Percentiles rank a stretch among this genome's conserved stretches.
phyloP scores from a whole-genome alignment of 2,113 vertebrate species.

The Vanacampus margaritifer region DNA sequence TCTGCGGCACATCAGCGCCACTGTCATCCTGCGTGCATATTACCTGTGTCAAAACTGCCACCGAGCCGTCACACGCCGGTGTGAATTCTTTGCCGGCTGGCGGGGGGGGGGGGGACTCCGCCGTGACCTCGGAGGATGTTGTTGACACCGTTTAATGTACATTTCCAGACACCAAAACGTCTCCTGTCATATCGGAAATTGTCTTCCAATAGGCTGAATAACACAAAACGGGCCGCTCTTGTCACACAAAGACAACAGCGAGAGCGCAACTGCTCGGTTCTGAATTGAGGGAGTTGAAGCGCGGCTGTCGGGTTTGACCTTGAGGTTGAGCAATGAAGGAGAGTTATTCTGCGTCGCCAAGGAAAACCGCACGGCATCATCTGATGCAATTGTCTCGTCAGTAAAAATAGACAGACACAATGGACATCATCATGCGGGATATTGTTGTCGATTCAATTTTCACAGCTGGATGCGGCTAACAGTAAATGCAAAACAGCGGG shows the following conservation, averaged over 20 bases:
- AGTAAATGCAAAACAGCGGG: slow-evolving; percentile 51
- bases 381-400: slow-evolving; percentile 46
- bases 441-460: slow-evolving; percentile 58
- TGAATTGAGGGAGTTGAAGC: slow-evolving; percentile 45
- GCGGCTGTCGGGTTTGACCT: slow-evolving; percentile 51
- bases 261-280: slow-evolving; percentile 23
- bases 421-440: slow-evolving; percentile 40
- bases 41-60: slow-evolving; percentile 79
- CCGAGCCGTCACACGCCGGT: slow-evolving; percentile 68
- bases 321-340: slow-evolving; percentile 47
- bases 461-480: slow-evolving; percentile 42
- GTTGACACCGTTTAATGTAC: slow-evolving; percentile 72
- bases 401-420: slow-evolving; percentile 49
- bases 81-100: slow-evolving; percentile 53
- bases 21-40: slow-evolving; percentile 72
- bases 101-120: slow-evolving; percentile 68
- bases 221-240: slow-evolving; percentile 48
- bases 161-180: slow-evolving; percentile 66
- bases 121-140: slow-evolving; percentile 60
- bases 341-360: slow-evolving; percentile 46
- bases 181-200: slow-evolving; percentile 59
- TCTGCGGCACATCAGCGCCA: slow-evolving; percentile 60
- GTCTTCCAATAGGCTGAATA: slow-evolving; percentile 55
- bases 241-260: slow-evolving; percentile 51
- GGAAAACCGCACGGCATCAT: slow-evolving; percentile 39